A percentile compares a stretch with the other conserved stretches of the same genome.
Conservation (phyloP, 1,140 invertebrate species). For the Drosophila nannoptera region DNA sequence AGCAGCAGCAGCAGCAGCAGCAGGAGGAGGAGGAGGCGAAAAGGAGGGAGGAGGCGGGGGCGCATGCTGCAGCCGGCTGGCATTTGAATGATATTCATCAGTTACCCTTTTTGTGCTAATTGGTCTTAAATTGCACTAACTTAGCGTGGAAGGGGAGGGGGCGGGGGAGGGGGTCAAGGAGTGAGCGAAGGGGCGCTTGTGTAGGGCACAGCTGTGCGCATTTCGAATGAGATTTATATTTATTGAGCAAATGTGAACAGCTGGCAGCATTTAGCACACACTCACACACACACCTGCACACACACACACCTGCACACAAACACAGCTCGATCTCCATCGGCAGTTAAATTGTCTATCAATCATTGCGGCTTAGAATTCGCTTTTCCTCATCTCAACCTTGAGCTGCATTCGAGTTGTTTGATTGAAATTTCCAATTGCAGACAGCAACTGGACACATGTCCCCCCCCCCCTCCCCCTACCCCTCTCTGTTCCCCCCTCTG, state of each 20-base stretch:
- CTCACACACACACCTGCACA: not conserved
- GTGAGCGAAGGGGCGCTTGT: constrained; percentile 14
- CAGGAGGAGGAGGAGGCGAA: constrained; percentile 9
- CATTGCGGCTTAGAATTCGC: constrained; percentile 23
- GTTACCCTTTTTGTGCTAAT: constrained; percentile 67
- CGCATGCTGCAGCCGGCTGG: not conserved
- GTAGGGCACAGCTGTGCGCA: constrained; percentile 70
- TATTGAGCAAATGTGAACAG: constrained; percentile 42
- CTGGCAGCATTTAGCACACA: constrained; percentile 61
- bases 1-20: too few species aligned
- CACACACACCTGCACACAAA: not conserved
- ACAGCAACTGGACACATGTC: constrained; percentile 5
- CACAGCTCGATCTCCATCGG: constrained; percentile 1
- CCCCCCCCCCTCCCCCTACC: not conserved
- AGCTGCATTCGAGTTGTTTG: constrained; percentile 11
- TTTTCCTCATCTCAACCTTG: constrained; percentile 4
- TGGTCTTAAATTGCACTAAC: constrained; percentile 62
- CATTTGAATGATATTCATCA: constrained; percentile 55
- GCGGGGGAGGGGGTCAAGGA: not conserved
- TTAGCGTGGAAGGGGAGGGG: not conserved
- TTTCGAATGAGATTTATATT: constrained; percentile 49
- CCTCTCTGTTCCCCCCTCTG: not conserved
- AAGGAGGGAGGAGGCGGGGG: not conserved
- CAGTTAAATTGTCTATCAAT: constrained; percentile 57
- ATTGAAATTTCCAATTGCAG: constrained; percentile 25